A percentile compares a stretch with the other conserved stretches of the same genome.
Evolutionary conservation across 2,113 vertebrate genomes (phyloP).

Genomic region (Hiodon tergisus): DNA sequence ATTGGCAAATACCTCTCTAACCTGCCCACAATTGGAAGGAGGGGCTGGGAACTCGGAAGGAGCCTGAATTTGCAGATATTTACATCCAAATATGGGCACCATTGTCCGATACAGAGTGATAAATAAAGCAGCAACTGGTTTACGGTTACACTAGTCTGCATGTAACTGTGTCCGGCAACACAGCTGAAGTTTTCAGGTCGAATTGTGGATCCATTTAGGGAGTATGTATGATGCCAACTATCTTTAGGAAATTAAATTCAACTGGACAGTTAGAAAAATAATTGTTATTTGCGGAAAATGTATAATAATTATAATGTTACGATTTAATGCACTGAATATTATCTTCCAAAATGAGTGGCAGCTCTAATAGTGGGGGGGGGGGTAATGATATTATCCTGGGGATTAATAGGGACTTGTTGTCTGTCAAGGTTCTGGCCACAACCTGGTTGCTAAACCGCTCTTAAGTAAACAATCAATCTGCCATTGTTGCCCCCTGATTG

Average conservation of each 20-base stretch:
- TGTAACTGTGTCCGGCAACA: no score
- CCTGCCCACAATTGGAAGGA: not conserved
- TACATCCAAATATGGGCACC: not conserved
- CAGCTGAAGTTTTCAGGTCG: no score
- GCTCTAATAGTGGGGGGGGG: no score
- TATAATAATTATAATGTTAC: no score
- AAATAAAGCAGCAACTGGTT: not conserved
- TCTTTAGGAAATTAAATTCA: no score
- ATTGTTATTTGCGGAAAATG: no score
- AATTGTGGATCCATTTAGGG: no score
- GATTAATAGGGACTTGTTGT: not conserved
- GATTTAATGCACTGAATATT: no score
- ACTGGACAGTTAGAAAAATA: no score
- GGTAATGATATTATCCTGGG: not conserved
- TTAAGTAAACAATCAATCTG: constrained; percentile 1
- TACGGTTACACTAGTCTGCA: not conserved
- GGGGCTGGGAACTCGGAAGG: not conserved
- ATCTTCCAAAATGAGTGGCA: no score
- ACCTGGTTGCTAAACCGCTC: not conserved
- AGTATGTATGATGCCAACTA: no score
- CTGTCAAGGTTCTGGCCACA: no score
- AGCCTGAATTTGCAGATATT: not conserved
- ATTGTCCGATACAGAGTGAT: not conserved
- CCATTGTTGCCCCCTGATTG: constrained; percentile 6
- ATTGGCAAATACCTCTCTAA: not conserved